Conservation (phyloP, 2,797 vertebrate genomes). For the Benthosema pterotum region DNA sequence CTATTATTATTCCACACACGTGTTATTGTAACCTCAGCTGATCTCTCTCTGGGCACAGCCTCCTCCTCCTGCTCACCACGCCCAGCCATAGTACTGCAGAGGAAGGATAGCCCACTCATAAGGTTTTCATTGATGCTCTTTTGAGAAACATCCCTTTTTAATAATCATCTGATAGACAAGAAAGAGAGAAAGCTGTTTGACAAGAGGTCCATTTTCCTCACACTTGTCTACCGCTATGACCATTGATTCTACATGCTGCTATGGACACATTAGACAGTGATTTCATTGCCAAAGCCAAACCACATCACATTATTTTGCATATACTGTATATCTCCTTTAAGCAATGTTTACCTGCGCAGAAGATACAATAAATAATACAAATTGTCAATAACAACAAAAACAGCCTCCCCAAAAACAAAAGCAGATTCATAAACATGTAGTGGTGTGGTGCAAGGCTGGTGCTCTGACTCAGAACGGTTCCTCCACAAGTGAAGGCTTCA, state of each 20-base stretch:
- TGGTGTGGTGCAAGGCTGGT: neutral
- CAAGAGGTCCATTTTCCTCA: slow-evolving; percentile 11
- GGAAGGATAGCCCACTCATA: slow-evolving; percentile 16
- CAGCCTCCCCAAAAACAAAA: too few relatives aligned
- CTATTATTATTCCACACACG: slow-evolving; percentile 47
- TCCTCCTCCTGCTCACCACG: slow-evolving; percentile 40
- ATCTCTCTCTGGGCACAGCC: slow-evolving; percentile 27
- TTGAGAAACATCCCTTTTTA: slow-evolving; percentile 42
- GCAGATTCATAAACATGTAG: too few relatives aligned
- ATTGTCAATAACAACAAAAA: too few relatives aligned
- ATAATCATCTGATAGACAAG: slow-evolving; percentile 18
- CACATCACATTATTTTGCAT: too few relatives aligned
- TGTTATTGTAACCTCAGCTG: slow-evolving; percentile 50
- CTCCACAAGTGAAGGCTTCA: slow-evolving; percentile 7
- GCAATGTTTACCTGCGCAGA: neutral
- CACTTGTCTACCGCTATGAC: neutral
- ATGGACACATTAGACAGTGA: neutral
- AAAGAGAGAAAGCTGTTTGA: slow-evolving; percentile 10
- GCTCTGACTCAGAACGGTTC: neutral
- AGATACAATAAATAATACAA: too few relatives aligned
- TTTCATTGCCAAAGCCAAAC: too few relatives aligned
- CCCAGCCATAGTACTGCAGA: slow-evolving; percentile 45
- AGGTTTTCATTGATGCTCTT: slow-evolving; percentile 66
- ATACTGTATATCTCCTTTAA: too few relatives aligned
- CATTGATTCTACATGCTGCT: neutral